Base-by-base conservation (phyloP, 1,140 invertebrate species). In the Acromyrmex heyeri region DNA sequence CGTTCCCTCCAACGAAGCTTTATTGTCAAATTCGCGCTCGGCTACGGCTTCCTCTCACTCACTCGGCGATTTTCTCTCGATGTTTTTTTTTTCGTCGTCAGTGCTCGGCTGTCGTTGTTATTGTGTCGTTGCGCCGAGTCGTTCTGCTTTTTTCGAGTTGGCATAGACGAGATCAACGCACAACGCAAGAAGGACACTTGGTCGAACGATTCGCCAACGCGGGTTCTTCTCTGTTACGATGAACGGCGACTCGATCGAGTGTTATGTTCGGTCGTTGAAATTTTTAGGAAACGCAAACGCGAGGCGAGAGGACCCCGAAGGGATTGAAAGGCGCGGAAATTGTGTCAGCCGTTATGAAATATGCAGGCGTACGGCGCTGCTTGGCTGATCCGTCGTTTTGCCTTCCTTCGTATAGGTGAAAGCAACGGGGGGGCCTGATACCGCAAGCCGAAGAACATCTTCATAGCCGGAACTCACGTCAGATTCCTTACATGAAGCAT, bases 21-120 rank as follows among this genome's bases (percentile, higher is more conserved):
- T 90, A 90, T 90, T 89, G 89, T 90, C 89, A 90, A 90, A 90
- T 87, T 90, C 88, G 88, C 88, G 89, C 88, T 90, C 75, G 67
- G 75, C 73, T 85, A 89, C 88, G 88, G 88, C 65, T 90, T 89
- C 85, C 72, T 90, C 85, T 90, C 88, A 79, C 85, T 90, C 88
- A 86, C 88, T 89, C 77, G 57, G 38, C 87, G 85, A 90, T 90
- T 90, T 90, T 90, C 81, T 87, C 88, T 78, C 77, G 27, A 65
- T 64, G 18, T 69, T 73, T 78, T 21, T 64, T 57, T 38, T 55
- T 87, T 24, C 27, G n/a, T 48, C 27, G 24, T 27, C 61, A 48
- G 14, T 27, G 21, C 59, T 81, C 61, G 65, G 64, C 44, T 86
- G 62, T 81, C 67, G 65, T 62, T 81, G 65, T 86, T 67, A 86